Conservation (phyloP, 2,113 vertebrate species). For the Ctenodactylus gundi region DNA sequence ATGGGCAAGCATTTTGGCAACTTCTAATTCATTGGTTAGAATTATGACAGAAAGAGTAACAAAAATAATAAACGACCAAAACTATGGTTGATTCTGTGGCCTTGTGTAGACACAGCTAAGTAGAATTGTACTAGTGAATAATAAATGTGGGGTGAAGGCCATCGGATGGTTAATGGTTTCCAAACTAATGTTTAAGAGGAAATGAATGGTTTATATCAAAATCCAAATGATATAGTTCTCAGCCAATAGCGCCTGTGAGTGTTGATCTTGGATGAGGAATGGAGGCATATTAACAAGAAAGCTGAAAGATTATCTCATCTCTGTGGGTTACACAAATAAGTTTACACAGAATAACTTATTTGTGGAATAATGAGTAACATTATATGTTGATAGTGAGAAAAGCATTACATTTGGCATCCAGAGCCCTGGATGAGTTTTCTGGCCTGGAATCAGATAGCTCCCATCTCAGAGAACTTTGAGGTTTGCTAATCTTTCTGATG, state of each 20-base stretch:
- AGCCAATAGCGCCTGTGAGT: conserved; percentile 23
- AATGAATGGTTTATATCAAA: conserved; percentile 51
- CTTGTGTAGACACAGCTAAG: neutral
- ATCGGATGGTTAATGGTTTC: conserved; percentile 48
- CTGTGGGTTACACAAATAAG: conserved; percentile 48
- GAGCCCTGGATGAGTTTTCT: neutral
- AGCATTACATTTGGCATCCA: neutral
- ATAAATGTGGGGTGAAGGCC: neutral
- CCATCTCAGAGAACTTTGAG: neutral
- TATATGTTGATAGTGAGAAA: neutral
- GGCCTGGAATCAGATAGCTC: neutral
- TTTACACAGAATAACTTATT: conserved; percentile 25
- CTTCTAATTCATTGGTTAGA: conserved; percentile 27
- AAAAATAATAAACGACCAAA: conserved; percentile 7
- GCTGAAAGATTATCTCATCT: conserved; percentile 59
- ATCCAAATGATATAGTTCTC: conserved; percentile 62
- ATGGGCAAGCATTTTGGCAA: neutral
- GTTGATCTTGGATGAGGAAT: conserved; percentile 64
- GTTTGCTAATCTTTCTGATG: neutral
- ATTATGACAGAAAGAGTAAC: neutral
- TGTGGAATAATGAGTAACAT: conserved; percentile 26
- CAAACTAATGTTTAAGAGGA: conserved; percentile 60
- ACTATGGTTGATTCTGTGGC: conserved; percentile 47
- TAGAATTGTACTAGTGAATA: conserved; percentile 58
- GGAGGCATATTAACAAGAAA: conserved; percentile 51